Base-by-base conservation (phyloP, 2,888 invertebrate species). In the Brenthis hecate region DNA sequence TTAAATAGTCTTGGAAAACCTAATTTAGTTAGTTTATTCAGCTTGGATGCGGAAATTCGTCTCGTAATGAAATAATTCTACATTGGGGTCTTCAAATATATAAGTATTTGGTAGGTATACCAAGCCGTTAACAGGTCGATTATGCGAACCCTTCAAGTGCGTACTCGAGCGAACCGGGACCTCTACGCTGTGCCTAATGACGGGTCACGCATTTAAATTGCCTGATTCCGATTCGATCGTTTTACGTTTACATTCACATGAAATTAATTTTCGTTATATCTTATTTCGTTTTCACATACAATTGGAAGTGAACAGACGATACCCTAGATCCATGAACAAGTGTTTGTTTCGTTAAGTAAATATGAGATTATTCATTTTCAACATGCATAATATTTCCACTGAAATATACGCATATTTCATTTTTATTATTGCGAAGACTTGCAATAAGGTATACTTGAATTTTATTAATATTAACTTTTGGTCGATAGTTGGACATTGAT, bases 201-300 rank as follows among this genome's bases (percentile, higher is more conserved):
- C 85, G 88, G 88, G 86, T 85, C 86, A 84, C 90, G 89, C 87
- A 92, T 91, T 91, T 88, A 91, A 90, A 92, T 89, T 85, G 85
- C 86, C 86, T 85, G 81, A 80, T 87, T 86, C 81, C 80, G 78
- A 77, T 82, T 80, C 83, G 81, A 87, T 86, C 85, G 82, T 76
- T 78, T 85, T 83, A 84, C 79, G 78, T 79, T 80, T 81, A 84
- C 80, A 80, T 82, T 80, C 82, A 80, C 80, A 81, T 80, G 75
- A 78, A 81, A 82, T 82, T 81, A 76, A 77, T 80, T 82, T 80
- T 78, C 72, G 73, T 80, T 76, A 77, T 80, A 19, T 19, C 19
- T 1, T 19, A 19, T 19, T 19, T 19, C 19, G 19, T 19, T 19
- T 81, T 80, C 78, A 75, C 77, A 75, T 75, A 76, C 77, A 79